These are phyloP conservation scores for Ctenicera cuprea DNA, from an alignment of 2,888 invertebrate genomes.

Conservation along the genomic window DNA sequence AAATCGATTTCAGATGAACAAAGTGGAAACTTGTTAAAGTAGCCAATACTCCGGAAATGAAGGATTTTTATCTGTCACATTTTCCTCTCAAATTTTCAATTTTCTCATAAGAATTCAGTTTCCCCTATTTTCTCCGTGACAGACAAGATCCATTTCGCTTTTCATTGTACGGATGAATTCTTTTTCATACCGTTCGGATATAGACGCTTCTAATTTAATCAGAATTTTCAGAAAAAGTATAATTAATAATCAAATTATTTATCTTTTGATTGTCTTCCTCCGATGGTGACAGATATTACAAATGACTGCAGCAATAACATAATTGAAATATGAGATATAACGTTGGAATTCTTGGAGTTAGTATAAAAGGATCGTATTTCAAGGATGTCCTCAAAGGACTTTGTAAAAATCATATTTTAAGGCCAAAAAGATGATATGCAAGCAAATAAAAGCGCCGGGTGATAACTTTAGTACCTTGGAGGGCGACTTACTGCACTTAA, in stretches of 20 bases:
- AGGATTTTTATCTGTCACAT: constrained; percentile 64
- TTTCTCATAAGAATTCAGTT: constrained; percentile 52
- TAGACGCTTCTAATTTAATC: constrained; percentile 38
- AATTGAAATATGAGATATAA: background rate
- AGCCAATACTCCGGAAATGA: constrained; percentile 64
- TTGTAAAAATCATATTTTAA: background rate
- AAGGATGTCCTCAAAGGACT: background rate
- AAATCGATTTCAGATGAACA: constrained; percentile 58
- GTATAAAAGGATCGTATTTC: constrained; percentile 8
- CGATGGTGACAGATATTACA: background rate
- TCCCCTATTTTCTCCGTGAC: constrained; percentile 43
- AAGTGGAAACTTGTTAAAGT: constrained; percentile 53
- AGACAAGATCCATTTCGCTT: constrained; percentile 48
- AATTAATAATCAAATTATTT: constrained; percentile 33
- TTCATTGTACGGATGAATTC: constrained; percentile 32
- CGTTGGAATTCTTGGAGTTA: background rate
- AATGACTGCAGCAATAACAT: background rate
- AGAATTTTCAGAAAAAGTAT: constrained; percentile 22
- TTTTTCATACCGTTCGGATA: constrained; percentile 35
- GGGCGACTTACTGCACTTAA: constrained; percentile 9
- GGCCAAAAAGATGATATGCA: background rate
- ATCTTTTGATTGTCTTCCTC: constrained; percentile 6
- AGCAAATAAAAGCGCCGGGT: background rate
- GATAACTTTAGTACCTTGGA: background rate
- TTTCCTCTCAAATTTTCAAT: constrained; percentile 63